Base-by-base conservation (phyloP, 2,888 invertebrate genomes). In the Drosophila mimetica region DNA sequence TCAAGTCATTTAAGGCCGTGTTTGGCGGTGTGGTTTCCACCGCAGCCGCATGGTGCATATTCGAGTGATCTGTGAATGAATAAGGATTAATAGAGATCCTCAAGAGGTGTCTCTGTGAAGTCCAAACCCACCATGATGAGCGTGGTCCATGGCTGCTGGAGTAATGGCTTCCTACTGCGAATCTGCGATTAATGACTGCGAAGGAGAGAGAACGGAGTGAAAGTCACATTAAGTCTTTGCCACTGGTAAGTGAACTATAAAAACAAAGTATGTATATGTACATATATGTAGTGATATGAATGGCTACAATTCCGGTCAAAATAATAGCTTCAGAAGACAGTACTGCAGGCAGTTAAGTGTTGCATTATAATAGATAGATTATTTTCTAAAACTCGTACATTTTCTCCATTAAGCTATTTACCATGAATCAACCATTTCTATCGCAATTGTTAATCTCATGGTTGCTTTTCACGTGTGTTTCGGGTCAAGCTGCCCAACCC, bases 121-220 rank as follows among this genome's bases (percentile, higher is more conserved):
- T 25, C 25, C 25, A 7, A 25, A 25, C 25, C 25, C 25, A 25
- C 25, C 25, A 7, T 25, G 25, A 22, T 86, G 88, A 52, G 90
- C 90, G 64, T 91, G 90, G 75, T 91, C 91, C 91, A 91, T 91
- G 37, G 55, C 22, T 52, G 37, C 53, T 41, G 41, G 41, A 8
- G 39, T 9, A 41, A 25, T 51, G 39, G 25, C 32, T 32, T 8
- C n/a, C 39, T 30, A 30, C 28, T 37, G 25, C 14, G 13, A 14
- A 58, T 58, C 32, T 54, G 50, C 36, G 47, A n/a, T 58, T 55
- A 54, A 54, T 67, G 52, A 13, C 69, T 74, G 42, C 34, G 67
- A 36, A 37, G 28, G 14, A 16, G 14, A 60, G 14, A 16, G 14
- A 60, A 36, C 8, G 7, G 18, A 53, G 64, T 69, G 66, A 70